phyloP scores from a whole-genome alignment of 2,888 invertebrate genomes.

The Lithosia quadra region DNA sequence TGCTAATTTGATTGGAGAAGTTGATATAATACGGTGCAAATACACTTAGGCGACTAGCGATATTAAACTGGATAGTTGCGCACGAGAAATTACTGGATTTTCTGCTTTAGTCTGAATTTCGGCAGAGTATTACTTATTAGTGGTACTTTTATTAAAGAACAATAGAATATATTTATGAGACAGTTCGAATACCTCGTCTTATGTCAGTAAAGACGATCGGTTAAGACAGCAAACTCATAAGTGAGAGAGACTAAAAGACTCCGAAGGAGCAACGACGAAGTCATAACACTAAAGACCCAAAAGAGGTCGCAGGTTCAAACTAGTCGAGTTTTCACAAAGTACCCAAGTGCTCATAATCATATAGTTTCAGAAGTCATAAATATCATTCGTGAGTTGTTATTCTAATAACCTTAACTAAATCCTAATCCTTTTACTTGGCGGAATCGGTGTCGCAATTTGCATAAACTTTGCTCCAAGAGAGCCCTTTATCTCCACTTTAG shows the following conservation, averaged over 20 bases:
- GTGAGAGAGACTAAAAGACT: neutral
- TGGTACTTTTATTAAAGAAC: too few species aligned
- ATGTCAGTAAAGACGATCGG: neutral
- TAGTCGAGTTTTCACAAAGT: neutral
- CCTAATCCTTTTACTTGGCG: slow-evolving; percentile 41
- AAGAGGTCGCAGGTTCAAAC: neutral
- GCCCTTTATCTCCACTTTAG: slow-evolving; percentile 39
- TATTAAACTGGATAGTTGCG: neutral
- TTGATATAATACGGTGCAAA: neutral
- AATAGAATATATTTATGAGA: too few species aligned
- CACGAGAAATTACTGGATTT: too few species aligned
- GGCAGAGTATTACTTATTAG: neutral
- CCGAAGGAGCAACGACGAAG: neutral
- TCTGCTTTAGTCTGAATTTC: neutral
- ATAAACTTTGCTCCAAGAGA: slow-evolving; percentile 34
- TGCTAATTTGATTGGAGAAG: neutral
- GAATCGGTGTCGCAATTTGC: slow-evolving; percentile 42
- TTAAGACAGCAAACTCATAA: neutral
- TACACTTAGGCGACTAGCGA: neutral
- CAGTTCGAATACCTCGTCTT: too few species aligned
- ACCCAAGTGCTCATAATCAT: too few species aligned
- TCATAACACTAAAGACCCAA: neutral
- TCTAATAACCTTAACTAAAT: slow-evolving; percentile 32
- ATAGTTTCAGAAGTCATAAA: neutral
- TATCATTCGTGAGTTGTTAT: neutral